Conservation (phyloP, 1,140 invertebrate genomes). For the Arion vulgaris region DNA sequence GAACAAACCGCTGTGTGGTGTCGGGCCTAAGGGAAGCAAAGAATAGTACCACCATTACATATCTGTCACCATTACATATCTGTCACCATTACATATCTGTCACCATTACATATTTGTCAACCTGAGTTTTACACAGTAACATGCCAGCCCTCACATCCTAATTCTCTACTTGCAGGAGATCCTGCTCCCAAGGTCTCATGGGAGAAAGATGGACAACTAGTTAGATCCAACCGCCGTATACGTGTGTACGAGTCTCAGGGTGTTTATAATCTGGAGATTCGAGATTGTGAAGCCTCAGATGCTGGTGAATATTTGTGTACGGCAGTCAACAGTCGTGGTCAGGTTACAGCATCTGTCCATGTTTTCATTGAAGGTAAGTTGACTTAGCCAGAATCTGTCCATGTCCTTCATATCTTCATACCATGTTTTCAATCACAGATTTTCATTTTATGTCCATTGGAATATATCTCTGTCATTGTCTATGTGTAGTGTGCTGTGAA, state of each 20-base stretch:
- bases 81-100: too few species aligned
- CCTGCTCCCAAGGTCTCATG: slow-evolving; percentile 84
- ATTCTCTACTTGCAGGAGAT: slow-evolving; percentile 13
- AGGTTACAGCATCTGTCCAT: slow-evolving; percentile 45
- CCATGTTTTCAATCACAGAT: not conserved
- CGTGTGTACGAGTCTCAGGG: slow-evolving; percentile 51
- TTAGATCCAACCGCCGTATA: slow-evolving; percentile 52
- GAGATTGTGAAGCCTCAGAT: slow-evolving; percentile 46
- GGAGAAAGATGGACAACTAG: slow-evolving; percentile 72
- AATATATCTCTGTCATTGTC: too few species aligned
- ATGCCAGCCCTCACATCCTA: too few species aligned
- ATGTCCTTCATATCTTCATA: not conserved
- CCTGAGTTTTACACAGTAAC: too few species aligned
- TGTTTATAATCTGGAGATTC: slow-evolving; percentile 55
- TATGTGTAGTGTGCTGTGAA: too few species aligned
- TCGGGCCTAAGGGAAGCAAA: too few species aligned
- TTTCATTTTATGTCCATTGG: too few species aligned
- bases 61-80: too few species aligned
- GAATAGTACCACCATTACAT: too few species aligned
- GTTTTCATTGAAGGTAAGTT: slow-evolving; percentile 52
- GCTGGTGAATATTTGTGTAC: slow-evolving; percentile 63
- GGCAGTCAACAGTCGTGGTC: slow-evolving; percentile 59
- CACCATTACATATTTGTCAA: too few species aligned
- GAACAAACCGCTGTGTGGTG: too few species aligned
- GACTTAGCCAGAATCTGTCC: too few species aligned